These are phyloP conservation scores for Zaprionus africanus DNA, from an alignment of 1,140 invertebrate genomes.

Conservation along the genomic window DNA sequence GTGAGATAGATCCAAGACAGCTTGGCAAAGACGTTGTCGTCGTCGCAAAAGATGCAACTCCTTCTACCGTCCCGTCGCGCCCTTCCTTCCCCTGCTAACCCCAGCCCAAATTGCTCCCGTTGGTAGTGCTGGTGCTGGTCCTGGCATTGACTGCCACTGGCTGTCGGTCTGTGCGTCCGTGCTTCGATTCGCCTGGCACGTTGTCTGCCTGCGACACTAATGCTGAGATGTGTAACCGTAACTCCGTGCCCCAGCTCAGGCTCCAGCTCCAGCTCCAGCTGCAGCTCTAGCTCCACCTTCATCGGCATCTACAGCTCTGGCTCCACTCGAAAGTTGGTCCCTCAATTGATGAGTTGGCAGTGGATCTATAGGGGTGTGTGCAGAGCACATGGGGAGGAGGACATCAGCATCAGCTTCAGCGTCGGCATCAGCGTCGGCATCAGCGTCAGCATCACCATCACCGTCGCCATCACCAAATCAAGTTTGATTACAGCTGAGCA, in stretches of 20 bases:
- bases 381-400: slow-evolving; percentile 6
- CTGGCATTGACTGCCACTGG: slow-evolving; percentile 65
- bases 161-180: slow-evolving; percentile 33
- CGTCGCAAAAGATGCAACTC: slow-evolving; percentile 59
- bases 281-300: slow-evolving; percentile 6
- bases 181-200: slow-evolving; percentile 76
- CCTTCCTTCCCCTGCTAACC: slow-evolving; percentile 16
- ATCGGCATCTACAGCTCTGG: neutral
- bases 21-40: slow-evolving; percentile 53
- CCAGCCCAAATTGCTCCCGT: slow-evolving; percentile 2
- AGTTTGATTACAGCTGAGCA: slow-evolving; percentile 81
- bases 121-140: neutral
- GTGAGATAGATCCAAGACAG: slow-evolving; percentile 58
- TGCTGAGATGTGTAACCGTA: slow-evolving; percentile 73
- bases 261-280: neutral
- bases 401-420: neutral
- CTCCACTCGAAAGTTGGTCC: slow-evolving; percentile 33
- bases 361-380: neutral
- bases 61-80: slow-evolving; percentile 14
- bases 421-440: neutral
- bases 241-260: neutral
- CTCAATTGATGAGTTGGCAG: slow-evolving; percentile 9
- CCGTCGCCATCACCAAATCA: slow-evolving; percentile 50
- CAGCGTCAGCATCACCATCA: slow-evolving; percentile 44
- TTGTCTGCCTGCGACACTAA: slow-evolving; percentile 76